Percentiles rank a stretch among this genome's conserved stretches.
Evolutionary conservation across 2,888 invertebrate species (phyloP).

Genomic region (Dichetophora obliterata): DNA sequence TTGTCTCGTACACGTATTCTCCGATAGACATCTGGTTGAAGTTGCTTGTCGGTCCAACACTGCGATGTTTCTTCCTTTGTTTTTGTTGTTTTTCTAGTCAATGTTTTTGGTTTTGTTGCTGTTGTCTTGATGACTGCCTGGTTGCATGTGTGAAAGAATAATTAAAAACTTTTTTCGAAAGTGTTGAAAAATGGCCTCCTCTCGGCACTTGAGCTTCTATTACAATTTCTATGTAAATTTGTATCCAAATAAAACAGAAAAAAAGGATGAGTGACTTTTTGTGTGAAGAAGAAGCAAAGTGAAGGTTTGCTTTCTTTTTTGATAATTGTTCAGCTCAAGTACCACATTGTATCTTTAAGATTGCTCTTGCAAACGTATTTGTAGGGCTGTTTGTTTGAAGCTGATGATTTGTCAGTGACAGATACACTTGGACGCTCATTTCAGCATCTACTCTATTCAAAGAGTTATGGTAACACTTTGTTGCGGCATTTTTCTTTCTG

Average conservation of each 20-base stretch:
- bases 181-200: conserved; percentile 50
- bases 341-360: neutral
- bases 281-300: neutral
- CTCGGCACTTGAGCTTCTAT: conserved; percentile 41
- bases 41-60: neutral
- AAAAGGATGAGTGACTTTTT: neutral
- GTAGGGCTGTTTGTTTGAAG: neutral
- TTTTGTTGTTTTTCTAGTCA: neutral
- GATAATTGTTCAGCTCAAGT: neutral
- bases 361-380: neutral
- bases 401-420: conserved; percentile 8
- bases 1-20: conserved; percentile 4
- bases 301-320: neutral
- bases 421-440: neutral
- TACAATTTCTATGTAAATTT: conserved; percentile 26
- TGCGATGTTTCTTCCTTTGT: neutral
- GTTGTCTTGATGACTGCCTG: neutral
- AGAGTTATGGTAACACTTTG: no score
- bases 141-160: conserved; percentile 30
- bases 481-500: conserved; percentile 22
- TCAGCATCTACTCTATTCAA: no score
- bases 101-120: conserved; percentile 2
- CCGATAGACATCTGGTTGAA: conserved; percentile 18
- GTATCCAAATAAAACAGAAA: neutral
- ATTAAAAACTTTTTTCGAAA: conserved; percentile 34